Base-by-base conservation (phyloP, 2,888 invertebrate genomes). In the Tachina lurida region DNA sequence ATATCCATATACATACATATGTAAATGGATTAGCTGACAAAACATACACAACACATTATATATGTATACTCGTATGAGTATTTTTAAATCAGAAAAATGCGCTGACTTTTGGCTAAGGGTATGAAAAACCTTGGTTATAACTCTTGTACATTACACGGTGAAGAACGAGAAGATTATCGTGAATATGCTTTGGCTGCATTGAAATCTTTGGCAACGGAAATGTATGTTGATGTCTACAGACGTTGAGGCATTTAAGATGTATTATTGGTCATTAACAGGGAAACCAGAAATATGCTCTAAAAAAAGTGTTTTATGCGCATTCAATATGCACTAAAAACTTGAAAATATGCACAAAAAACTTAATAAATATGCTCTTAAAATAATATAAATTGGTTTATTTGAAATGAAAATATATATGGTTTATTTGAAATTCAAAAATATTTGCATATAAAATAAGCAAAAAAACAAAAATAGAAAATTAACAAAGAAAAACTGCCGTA, bases 31-130 rank as follows among this genome's bases (percentile, higher is more conserved):
- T 98, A 98, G 94, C 99, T 99, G 3, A 98, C 98, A 0, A 99
- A 99, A 93, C 95, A 99, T 91, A 98, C 98, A 0, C 99, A 99
- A 95, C 99, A 99, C 94, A 96, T 99, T 67, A 98, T 99, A 0
- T 97, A 96, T 94, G n/a, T n/a, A 96, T 99, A 22, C 3, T 2
- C 3, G 22, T 22, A 22, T 22, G 22, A n/a, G n/a, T n/a, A n/a
- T n/a, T n/a, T n/a, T n/a, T n/a, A n/a, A 99, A 99, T 93, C 99
- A 99, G 93, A 99, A 99, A 96, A 99, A 99, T 93, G 99, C 84
- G 99, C 99, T 0, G 99, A 99, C 93, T n/a, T 3, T 94, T 99
- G 92, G 98, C 99, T 45, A 98, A 98, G 93, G 98, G 99, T 60
- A 94, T 99, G 91, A 98, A 99, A 92, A 99, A 99, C 93, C 95